Conservation (phyloP, 2,797 vertebrate species). For the Rhynchotus rufescens region DNA sequence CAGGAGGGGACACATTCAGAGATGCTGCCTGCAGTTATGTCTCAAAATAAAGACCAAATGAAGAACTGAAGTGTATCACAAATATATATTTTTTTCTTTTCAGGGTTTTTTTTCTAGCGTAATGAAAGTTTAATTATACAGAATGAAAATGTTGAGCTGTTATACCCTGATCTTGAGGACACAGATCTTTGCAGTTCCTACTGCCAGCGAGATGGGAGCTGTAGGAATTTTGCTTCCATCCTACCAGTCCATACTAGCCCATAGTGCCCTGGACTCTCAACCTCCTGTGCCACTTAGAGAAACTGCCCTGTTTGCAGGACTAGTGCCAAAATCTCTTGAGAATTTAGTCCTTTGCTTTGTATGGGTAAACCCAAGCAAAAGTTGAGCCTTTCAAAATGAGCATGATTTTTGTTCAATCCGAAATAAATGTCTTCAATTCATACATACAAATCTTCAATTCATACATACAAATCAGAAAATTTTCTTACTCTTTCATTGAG, state of each 20-base stretch:
- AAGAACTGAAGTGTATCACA: neutral
- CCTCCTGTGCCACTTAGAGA: neutral
- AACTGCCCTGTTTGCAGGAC: neutral
- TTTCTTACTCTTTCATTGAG: neutral
- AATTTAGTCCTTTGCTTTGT: neutral
- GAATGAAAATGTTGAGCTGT: neutral
- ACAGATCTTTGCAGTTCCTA: neutral
- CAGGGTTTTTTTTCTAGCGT: neutral
- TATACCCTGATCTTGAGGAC: neutral
- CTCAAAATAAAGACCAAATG: neutral
- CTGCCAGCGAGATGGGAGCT: neutral
- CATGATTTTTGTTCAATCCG: neutral
- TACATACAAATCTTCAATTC: neutral
- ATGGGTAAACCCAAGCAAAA: neutral
- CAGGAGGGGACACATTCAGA: neutral
- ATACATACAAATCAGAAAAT: neutral
- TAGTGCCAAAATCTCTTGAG: neutral
- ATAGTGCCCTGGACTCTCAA: neutral
- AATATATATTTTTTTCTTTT: neutral
- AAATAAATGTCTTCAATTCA: neutral
- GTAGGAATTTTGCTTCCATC: neutral
- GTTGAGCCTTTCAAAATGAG: neutral
- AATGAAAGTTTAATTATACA: neutral
- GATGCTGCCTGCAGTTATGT: neutral
- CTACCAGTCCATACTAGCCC: neutral